phyloP scores from a whole-genome alignment of 2,888 invertebrate genomes.

The Meteorus cinctellus region DNA sequence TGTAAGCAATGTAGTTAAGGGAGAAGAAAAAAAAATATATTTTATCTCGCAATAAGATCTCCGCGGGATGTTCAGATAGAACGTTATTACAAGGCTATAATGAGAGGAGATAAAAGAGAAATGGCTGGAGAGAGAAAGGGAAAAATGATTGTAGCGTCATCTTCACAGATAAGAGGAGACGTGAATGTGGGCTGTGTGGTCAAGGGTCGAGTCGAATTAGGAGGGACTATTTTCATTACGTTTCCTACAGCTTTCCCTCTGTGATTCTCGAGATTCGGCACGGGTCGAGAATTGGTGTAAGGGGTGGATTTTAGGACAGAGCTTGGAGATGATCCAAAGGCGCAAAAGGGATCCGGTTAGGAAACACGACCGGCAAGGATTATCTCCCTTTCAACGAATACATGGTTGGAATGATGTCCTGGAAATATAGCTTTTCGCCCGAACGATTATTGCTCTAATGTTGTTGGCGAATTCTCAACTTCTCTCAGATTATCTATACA shows the following conservation, averaged over 20 bases:
- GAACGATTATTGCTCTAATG: slow-evolving; percentile 41
- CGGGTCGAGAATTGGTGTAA: slow-evolving; percentile 37
- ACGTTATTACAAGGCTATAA: slow-evolving; percentile 65
- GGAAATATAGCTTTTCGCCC: slow-evolving; percentile 23
- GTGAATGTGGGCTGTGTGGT: slow-evolving; percentile 54
- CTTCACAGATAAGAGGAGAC: slow-evolving; percentile 61
- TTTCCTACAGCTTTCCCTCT: slow-evolving; percentile 49
- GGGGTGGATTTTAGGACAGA: slow-evolving; percentile 31
- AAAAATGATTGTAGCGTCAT: slow-evolving; percentile 50
- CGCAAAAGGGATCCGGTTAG: neutral
- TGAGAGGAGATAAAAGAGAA: slow-evolving; percentile 57
- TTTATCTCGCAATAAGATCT: slow-evolving; percentile 53
- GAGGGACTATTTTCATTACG: slow-evolving; percentile 68
- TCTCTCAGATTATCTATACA: neutral
- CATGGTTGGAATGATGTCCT: slow-evolving; percentile 23
- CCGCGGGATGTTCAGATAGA: slow-evolving; percentile 44
- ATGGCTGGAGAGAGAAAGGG: slow-evolving; percentile 16
- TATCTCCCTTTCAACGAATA: slow-evolving; percentile 36
- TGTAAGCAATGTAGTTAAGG: slow-evolving; percentile 8
- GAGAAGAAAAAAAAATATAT: slow-evolving; percentile 30
- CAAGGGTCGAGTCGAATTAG: slow-evolving; percentile 66
- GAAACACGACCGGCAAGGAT: slow-evolving; percentile 14
- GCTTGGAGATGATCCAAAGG: slow-evolving; percentile 9
- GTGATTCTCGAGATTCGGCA: slow-evolving; percentile 24
- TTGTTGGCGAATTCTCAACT: slow-evolving; percentile 33